phyloP scores from a whole-genome alignment of 2,797 vertebrate species.

The Sebastes minor region DNA sequence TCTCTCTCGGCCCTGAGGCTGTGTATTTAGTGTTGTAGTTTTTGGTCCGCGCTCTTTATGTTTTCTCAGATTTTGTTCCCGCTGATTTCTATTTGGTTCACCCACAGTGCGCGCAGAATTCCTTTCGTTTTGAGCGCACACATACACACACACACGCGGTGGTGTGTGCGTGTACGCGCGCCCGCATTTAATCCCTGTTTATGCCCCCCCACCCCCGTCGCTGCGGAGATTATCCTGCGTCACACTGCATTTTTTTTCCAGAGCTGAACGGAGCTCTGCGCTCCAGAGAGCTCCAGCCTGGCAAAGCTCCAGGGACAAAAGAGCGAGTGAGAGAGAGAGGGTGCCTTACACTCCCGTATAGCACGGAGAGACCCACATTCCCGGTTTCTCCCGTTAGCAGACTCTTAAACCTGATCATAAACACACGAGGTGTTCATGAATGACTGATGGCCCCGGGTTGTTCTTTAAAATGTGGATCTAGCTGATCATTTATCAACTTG shows the following conservation, averaged over 20 bases:
- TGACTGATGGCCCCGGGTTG: background rate
- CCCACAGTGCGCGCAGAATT: conserved; percentile 37
- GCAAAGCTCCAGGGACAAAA: conserved; percentile 82
- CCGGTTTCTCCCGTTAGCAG: background rate
- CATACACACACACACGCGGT: background rate
- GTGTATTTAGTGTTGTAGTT: conserved; percentile 16
- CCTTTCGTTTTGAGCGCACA: conserved; percentile 21
- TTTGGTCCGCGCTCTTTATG: background rate
- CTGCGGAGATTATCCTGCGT: conserved; percentile 83
- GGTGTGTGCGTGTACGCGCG: background rate
- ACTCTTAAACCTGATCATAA: background rate
- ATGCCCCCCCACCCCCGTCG: conserved; percentile 77
- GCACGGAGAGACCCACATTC: conserved; percentile 18
- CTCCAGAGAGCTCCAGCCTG: conserved; percentile 77
- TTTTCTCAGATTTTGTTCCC: conserved; percentile 38
- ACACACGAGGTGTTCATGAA: background rate
- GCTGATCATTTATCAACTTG: conserved; percentile 6
- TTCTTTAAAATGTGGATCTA: background rate
- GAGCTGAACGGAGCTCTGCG: conserved; percentile 73
- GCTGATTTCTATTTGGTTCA: conserved; percentile 50
- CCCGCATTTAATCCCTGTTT: conserved; percentile 77
- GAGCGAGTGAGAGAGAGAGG: conserved; percentile 64
- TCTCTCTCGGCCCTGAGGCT: conserved; percentile 33
- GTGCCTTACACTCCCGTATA: conserved; percentile 65
- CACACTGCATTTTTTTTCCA: conserved; percentile 70